Percentiles rank a stretch among this genome's conserved stretches.
phyloP scores from a whole-genome alignment of 2,888 invertebrate genomes.

The Callosobruchus maculatus region DNA sequence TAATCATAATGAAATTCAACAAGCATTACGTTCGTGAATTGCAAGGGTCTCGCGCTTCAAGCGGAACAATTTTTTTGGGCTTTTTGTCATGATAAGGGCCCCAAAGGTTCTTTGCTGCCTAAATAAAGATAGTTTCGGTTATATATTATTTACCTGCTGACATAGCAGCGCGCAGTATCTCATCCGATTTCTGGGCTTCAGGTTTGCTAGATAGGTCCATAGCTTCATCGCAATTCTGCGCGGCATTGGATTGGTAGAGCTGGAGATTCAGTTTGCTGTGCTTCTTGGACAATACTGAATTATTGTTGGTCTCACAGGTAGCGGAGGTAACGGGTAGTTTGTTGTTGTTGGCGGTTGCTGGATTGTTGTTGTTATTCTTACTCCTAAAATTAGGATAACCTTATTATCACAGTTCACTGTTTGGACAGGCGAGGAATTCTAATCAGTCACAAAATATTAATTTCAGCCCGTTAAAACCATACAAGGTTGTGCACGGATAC shows the following conservation, averaged over 20 bases:
- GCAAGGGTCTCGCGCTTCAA: too few species aligned
- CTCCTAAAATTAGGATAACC: slow-evolving; percentile 21
- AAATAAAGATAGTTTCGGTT: too few species aligned
- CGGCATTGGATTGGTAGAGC: neutral
- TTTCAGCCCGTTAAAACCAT: too few species aligned
- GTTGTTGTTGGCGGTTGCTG: slow-evolving; percentile 10
- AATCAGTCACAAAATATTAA: too few species aligned
- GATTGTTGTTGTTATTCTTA: slow-evolving; percentile 24
- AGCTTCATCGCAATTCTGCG: neutral
- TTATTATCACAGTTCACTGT: too few species aligned
- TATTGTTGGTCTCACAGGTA: neutral
- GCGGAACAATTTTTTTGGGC: too few species aligned
- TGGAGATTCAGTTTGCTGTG: slow-evolving; percentile 2
- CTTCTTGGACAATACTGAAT: slow-evolving; percentile 14
- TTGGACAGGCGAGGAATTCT: too few species aligned
- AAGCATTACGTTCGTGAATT: too few species aligned
- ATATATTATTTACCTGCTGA: neutral
- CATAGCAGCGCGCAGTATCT: neutral
- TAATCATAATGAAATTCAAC: too few species aligned
- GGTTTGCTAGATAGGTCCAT: neutral
- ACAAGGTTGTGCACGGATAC: too few species aligned
- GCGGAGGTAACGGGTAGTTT: slow-evolving; percentile 7
- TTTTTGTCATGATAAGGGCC: too few species aligned
- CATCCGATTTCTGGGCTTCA: neutral
- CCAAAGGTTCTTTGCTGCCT: too few species aligned